A percentile compares a stretch with the other conserved stretches of the same genome.
These are phyloP conservation scores for Temnothorax nylanderi DNA, from an alignment of 1,140 invertebrate genomes.

Conservation along the genomic window DNA sequence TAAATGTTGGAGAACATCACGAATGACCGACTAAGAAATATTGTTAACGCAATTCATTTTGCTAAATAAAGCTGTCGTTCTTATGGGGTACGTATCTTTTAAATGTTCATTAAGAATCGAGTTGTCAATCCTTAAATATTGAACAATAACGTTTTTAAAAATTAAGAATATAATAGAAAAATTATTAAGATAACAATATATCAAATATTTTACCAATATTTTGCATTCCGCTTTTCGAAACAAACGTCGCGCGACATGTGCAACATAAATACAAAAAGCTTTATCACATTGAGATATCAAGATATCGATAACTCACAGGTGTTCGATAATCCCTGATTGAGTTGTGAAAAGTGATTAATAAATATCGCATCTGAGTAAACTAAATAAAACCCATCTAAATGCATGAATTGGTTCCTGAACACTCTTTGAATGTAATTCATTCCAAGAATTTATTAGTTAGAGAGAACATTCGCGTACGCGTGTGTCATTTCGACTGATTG, in stretches of 20 bases:
- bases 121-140: neutral
- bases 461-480: neutral
- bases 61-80: neutral
- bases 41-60: neutral
- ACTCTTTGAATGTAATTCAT: neutral
- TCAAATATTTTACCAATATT: neutral
- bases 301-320: slow-evolving; percentile 33
- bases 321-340: slow-evolving; percentile 1
- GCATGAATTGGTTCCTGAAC: neutral
- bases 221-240: neutral
- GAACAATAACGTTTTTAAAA: neutral
- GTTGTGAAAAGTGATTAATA: neutral
- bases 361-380: neutral
- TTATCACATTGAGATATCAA: slow-evolving; percentile 34
- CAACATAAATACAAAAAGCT: neutral
- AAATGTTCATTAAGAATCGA: neutral
- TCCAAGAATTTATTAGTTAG: neutral
- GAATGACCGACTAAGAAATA: neutral
- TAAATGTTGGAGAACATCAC: neutral
- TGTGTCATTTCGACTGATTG: neutral
- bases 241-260: neutral
- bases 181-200: neutral
- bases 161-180: neutral
- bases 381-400: neutral
- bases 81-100: neutral